Evolutionary conservation across 2,797 vertebrate species (phyloP).

Genomic region (Eulemur rubriventer): DNA sequence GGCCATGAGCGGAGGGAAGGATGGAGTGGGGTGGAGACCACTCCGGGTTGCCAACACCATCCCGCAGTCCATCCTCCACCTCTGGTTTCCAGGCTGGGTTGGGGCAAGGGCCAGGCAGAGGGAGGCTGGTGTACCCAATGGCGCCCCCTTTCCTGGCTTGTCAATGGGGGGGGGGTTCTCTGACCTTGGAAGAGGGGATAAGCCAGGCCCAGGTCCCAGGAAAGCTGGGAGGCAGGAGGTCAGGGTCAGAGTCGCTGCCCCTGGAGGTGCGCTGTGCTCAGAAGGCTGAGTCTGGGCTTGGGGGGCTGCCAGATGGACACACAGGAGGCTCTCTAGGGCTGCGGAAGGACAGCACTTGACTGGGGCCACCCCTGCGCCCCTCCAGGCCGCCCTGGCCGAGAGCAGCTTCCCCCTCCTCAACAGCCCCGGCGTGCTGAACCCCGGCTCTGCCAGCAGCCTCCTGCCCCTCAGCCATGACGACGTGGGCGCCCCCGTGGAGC

Average conservation of each 20-base stretch:
- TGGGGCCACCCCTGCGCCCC: neutral
- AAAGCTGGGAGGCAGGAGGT: neutral
- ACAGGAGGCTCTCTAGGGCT: accelerated
- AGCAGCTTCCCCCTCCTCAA: conserved; percentile 96
- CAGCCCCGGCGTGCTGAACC: conserved; percentile 93
- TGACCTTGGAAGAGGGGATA: neutral
- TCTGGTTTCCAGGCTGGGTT: neutral
- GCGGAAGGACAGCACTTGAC: neutral
- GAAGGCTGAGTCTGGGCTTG: neutral
- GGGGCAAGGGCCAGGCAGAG: neutral
- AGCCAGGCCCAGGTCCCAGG: neutral
- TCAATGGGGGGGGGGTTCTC: neutral
- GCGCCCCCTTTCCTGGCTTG: neutral
- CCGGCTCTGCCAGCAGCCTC: conserved; percentile 94
- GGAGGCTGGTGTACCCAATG: accelerated
- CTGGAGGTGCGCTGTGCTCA: neutral
- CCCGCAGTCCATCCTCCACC: neutral
- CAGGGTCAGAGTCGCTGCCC: neutral
- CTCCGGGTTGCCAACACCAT: neutral
- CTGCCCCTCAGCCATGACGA: conserved; percentile 97
- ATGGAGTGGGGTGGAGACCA: neutral
- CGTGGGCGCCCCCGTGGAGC: conserved; percentile 96
- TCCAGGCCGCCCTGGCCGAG: conserved; percentile 95
- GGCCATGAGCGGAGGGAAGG: neutral
- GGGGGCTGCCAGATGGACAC: neutral